These are phyloP conservation scores for Dryas iulia DNA, from an alignment of 1,140 invertebrate genomes.

Conservation along the genomic window DNA sequence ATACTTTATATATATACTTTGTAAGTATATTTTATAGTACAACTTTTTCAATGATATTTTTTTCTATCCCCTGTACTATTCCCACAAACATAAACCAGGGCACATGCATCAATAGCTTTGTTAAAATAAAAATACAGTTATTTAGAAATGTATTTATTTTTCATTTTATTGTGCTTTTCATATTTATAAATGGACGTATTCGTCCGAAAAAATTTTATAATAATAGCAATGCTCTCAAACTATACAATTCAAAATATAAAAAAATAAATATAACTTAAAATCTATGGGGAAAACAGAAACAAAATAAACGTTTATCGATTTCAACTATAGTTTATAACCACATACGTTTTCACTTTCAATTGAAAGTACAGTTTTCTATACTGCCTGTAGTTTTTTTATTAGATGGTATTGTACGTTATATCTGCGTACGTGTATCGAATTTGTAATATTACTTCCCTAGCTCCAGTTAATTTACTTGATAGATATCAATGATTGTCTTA, in stretches of 20 bases:
- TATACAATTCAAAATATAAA: constrained; percentile 59
- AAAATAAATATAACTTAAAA: constrained; percentile 65
- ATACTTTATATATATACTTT: too few relatives aligned
- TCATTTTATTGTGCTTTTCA: constrained; percentile 74
- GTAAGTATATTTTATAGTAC: too few relatives aligned
- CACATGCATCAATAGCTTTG: background rate
- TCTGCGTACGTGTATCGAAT: too few relatives aligned
- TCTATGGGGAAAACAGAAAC: constrained; percentile 59
- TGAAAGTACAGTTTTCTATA: background rate
- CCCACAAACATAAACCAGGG: background rate
- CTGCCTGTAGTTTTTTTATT: background rate
- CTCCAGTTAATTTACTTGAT: background rate
- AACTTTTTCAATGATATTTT: too few relatives aligned
- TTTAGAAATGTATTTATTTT: constrained; percentile 77
- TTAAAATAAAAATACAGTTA: constrained; percentile 30
- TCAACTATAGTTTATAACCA: background rate
- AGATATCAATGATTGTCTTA: background rate
- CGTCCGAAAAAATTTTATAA: constrained; percentile 54
- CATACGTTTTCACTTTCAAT: background rate
- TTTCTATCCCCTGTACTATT: too few relatives aligned
- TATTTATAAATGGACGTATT: constrained; percentile 61
- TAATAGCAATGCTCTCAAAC: constrained; percentile 59
- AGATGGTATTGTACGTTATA: too few relatives aligned
- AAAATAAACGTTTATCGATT: constrained; percentile 23
- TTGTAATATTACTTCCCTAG: too few relatives aligned